Percentiles rank a stretch among this genome's conserved stretches.
Evolutionary conservation across 1,140 invertebrate species (phyloP).

Genomic region (Gonatopus flavifemur): DNA sequence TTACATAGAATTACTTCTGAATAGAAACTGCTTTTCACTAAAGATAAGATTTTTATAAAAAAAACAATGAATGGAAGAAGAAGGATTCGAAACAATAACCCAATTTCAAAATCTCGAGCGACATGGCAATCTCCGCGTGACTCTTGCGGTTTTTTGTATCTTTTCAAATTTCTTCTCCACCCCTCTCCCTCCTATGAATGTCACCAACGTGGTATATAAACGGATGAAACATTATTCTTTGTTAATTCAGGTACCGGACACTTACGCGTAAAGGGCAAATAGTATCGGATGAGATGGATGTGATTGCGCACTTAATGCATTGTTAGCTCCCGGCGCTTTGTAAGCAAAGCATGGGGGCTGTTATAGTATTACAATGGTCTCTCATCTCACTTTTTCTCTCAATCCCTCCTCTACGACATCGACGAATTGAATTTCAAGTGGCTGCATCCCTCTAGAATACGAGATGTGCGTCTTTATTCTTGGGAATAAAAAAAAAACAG

Average conservation of each 20-base stretch:
- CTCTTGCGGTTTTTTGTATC: no score
- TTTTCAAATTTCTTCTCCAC: no score
- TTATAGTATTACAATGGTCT: slow-evolving; percentile 55
- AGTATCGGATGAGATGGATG: slow-evolving; percentile 61
- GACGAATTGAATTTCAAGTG: slow-evolving; percentile 60
- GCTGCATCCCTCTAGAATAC: slow-evolving; percentile 57
- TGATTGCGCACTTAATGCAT: slow-evolving; percentile 61
- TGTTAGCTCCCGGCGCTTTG: slow-evolving; percentile 54
- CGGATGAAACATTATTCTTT: no score
- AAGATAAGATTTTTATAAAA: no score
- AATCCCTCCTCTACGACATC: slow-evolving; percentile 40
- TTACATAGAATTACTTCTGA: no score
- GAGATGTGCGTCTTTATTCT: slow-evolving; percentile 48
- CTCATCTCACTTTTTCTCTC: slow-evolving; percentile 21
- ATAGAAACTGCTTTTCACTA: no score
- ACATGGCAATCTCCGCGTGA: no score
- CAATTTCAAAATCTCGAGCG: no score
- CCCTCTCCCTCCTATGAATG: no score
- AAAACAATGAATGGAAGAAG: no score
- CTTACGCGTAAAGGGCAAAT: slow-evolving; percentile 57
- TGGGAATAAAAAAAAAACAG: slow-evolving; percentile 18
- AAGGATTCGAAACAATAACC: no score
- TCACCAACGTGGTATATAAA: no score
- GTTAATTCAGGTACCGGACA: slow-evolving; percentile 50
- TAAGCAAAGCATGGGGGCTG: slow-evolving; percentile 57